Conservation (phyloP, 37 sponge, comb jelly and placozoan species). For the Spongilla lacustris region DNA sequence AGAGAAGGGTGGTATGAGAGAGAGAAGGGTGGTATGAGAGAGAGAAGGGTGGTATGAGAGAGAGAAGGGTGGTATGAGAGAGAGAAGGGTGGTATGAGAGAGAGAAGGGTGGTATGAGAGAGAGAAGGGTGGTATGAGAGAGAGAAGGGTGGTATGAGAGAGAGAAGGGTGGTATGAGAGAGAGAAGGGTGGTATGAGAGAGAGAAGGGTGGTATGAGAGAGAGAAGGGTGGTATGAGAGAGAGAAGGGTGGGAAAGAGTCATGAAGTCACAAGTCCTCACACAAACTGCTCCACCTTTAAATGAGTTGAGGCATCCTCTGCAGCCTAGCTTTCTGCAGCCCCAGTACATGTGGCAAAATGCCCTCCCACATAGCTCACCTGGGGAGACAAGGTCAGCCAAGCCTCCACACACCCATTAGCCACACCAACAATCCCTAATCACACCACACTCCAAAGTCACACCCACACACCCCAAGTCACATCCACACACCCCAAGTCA, state of each 20-base stretch:
- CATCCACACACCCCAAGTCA: no score
- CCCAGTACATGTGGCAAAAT: slow-evolving; percentile 94
- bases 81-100: neutral
- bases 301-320: slow-evolving; percentile 80
- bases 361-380: slow-evolving; percentile 65
- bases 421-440: no score
- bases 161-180: neutral
- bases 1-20: neutral
- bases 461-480: no score
- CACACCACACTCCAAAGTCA: no score
- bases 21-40: neutral
- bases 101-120: neutral
- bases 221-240: neutral
- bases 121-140: neutral
- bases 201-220: neutral
- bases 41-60: neutral
- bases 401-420: no score
- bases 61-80: neutral
- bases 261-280: neutral
- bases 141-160: neutral
- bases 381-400: neutral
- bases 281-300: slow-evolving; percentile 38
- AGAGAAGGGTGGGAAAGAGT: neutral
- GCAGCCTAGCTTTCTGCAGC: slow-evolving; percentile 65
- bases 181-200: neutral